Percentiles rank a stretch among this genome's conserved stretches.
These are phyloP conservation scores for Myocastor coypus DNA, from an alignment of 2,113 vertebrate genomes.

Conservation along the genomic window DNA sequence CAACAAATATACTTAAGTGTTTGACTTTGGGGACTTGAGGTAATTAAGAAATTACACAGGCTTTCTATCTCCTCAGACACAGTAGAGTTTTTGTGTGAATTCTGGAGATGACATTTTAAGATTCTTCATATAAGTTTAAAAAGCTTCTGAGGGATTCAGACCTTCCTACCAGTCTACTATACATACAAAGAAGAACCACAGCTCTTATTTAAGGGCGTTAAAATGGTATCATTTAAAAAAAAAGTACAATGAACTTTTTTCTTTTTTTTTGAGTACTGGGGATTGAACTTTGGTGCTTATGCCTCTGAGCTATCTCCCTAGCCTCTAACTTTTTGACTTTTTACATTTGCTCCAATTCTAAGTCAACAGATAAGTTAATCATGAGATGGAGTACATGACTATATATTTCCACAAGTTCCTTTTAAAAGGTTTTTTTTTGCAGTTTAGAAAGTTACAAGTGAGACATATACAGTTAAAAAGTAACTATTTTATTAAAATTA, in stretches of 20 bases:
- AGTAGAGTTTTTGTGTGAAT: background rate
- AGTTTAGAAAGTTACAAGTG: too few species aligned
- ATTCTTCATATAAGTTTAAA: background rate
- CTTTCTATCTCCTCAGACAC: background rate
- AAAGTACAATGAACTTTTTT: background rate
- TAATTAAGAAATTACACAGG: background rate
- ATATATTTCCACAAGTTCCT: too few species aligned
- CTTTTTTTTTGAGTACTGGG: too few species aligned
- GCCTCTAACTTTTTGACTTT: background rate
- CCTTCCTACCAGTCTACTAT: background rate
- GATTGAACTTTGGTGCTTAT: too few species aligned
- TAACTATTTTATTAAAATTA: too few species aligned
- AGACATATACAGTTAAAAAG: too few species aligned
- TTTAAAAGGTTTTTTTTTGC: too few species aligned
- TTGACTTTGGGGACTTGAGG: background rate
- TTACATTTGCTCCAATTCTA: background rate
- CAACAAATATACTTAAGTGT: constrained; percentile 36
- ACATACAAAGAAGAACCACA: background rate
- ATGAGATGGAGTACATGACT: too few species aligned
- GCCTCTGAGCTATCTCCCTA: too few species aligned
- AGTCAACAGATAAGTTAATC: too few species aligned
- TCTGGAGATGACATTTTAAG: background rate
- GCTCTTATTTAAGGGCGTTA: background rate
- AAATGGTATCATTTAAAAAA: background rate
- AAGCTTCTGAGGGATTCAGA: background rate